Percentiles rank a stretch among this genome's conserved stretches.
phyloP scores from a whole-genome alignment of 2,888 invertebrate species.

The Parthenolecanium corni region DNA sequence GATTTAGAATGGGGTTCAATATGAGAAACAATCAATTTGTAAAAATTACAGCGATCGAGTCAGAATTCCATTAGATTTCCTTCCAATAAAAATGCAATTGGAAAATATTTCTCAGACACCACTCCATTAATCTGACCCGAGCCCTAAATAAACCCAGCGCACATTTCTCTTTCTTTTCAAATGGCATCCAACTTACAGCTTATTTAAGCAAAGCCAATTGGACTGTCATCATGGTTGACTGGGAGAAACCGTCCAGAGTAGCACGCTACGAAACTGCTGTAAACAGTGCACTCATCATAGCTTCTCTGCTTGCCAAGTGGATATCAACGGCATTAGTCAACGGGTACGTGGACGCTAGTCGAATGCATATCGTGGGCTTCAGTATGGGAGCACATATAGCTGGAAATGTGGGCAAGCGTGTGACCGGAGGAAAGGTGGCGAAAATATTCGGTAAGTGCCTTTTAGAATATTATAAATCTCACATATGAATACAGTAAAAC shows the following conservation, averaged over 20 bases:
- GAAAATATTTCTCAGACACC: no score
- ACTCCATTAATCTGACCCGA: no score
- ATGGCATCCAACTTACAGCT: slow-evolving; percentile 17
- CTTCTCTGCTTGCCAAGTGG: slow-evolving; percentile 3
- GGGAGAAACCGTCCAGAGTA: slow-evolving; percentile 15
- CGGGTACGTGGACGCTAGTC: slow-evolving; percentile 6
- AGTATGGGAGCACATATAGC: slow-evolving; percentile 30
- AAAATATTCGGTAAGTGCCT: slow-evolving; percentile 19
- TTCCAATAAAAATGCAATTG: no score
- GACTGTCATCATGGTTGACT: slow-evolving; percentile 28
- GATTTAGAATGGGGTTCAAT: no score
- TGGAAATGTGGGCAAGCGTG: slow-evolving; percentile 22
- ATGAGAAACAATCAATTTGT: no score
- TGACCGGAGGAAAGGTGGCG: slow-evolving; percentile 16
- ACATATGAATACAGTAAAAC: slow-evolving; percentile 4
- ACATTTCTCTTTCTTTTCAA: no score
- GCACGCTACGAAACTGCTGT: slow-evolving; percentile 6
- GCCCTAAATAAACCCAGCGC: no score
- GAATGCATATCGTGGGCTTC: slow-evolving; percentile 25
- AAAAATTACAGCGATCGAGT: no score
- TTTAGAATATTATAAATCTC: neutral
- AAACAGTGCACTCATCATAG: neutral
- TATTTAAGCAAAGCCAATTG: slow-evolving; percentile 2
- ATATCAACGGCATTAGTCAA: neutral
- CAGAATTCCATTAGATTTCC: no score